Evolutionary conservation across 1,140 invertebrate genomes (phyloP), one percentile per base, ranked within the genome.

Genomic region (Venturia canescens): DNA sequence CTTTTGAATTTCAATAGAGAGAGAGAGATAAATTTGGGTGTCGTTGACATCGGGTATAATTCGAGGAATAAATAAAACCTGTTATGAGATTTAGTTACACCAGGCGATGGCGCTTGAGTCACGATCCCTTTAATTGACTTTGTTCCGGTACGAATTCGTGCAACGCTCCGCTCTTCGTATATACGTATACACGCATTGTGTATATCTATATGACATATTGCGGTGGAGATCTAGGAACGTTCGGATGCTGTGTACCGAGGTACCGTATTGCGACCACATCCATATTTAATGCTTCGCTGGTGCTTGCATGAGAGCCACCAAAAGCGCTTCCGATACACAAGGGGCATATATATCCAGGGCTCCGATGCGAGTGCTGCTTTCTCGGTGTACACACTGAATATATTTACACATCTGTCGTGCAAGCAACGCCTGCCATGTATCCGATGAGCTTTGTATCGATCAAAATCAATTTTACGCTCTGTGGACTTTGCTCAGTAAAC

Each of bases 181-280:
- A 53, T n/a, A 53, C n/a, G n/a, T n/a, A n/a, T n/a, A n/a, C n/a
- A n/a, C n/a, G n/a, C n/a, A n/a, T n/a, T n/a, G n/a, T n/a, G n/a
- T 63, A 63, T 9, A 27, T 27, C 26, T 23, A 63, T 23, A 63
- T 53, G 50, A 21, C 50, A 53, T 44, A 57, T n/a, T 57, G 60
- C n/a, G 60, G n/a, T 63, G 5, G 60, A 63, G 60, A 63, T 63
- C 60, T 63, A 63, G 60, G 60, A 63, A 63, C 21, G 60, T 26
- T 63, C 27, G 23, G 23, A 63, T 63, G 60, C 60, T 63, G 21
- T 63, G 60, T 63, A 63, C 21, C 23, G 60, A 18, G 53, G 53
- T 57, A 57, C 53, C 60, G 60, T 63, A 63, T 63, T 63, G 60
- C 60, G 60, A 63, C 60, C 60, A 63, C 60, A 63, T 63, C 60